Conservation (phyloP, 2,797 vertebrate genomes). For the Crossoptilon crossoptilon region DNA sequence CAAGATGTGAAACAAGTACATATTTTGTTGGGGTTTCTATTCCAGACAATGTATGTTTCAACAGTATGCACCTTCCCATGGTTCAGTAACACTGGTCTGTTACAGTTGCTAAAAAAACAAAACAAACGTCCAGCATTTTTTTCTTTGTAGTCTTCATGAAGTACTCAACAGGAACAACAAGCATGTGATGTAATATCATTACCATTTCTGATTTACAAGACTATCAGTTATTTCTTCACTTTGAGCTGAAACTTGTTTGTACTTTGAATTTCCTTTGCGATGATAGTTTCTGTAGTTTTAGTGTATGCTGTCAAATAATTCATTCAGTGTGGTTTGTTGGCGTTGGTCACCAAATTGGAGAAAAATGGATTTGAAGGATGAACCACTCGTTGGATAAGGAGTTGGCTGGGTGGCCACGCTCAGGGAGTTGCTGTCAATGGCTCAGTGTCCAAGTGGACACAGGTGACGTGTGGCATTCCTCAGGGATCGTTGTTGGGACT, state of each 20-base stretch:
- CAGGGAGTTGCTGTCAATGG: too few relatives aligned
- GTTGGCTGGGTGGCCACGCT: too few relatives aligned
- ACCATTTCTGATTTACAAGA: neutral
- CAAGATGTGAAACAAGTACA: neutral
- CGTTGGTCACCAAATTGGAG: too few relatives aligned
- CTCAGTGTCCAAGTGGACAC: too few relatives aligned
- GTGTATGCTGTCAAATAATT: neutral
- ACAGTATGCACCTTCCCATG: neutral
- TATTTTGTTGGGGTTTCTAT: neutral
- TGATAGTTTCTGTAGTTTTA: neutral
- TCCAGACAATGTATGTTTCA: neutral
- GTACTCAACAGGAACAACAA: neutral
- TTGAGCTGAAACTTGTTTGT: neutral
- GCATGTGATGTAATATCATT: accelerated
- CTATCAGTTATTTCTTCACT: neutral
- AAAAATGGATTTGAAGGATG: too few relatives aligned
- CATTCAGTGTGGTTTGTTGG: neutral
- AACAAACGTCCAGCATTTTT: neutral
- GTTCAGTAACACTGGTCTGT: neutral
- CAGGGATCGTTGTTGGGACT: too few relatives aligned
- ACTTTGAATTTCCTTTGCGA: neutral
- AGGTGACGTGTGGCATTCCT: too few relatives aligned
- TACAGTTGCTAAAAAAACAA: neutral
- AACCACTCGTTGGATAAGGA: too few relatives aligned
- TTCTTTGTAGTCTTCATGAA: neutral